phyloP scores from a whole-genome alignment of 2,113 vertebrate species.

The Antigone vipio region DNA sequence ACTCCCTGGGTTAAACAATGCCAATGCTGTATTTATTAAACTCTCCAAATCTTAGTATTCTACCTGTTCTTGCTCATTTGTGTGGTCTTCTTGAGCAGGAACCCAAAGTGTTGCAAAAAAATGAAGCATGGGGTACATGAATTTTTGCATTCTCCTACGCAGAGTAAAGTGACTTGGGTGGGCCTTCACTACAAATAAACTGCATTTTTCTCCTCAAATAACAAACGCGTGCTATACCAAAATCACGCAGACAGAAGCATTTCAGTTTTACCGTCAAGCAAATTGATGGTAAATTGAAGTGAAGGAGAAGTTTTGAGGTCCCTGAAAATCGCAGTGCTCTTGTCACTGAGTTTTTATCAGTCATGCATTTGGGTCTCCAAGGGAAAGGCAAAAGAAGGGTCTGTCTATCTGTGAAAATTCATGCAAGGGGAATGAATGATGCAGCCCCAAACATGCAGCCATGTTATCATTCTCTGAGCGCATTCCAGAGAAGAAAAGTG shows the following conservation, averaged over 20 bases:
- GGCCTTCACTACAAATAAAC: neutral
- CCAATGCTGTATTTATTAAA: neutral
- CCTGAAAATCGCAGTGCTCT: neutral
- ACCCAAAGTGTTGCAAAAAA: neutral
- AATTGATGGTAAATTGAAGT: neutral
- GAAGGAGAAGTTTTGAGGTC: neutral
- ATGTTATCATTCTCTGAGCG: neutral
- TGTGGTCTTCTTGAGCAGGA: neutral
- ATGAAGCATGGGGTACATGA: neutral
- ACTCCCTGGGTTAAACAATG: neutral
- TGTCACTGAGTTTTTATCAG: neutral
- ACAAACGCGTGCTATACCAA: neutral
- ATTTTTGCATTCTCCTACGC: neutral
- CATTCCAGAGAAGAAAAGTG: neutral
- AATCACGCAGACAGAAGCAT: neutral
- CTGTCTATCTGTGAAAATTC: neutral
- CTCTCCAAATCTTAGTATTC: neutral
- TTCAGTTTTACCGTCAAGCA: neutral
- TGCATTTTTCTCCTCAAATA: neutral
- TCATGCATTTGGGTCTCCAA: neutral
- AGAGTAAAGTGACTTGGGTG: neutral
- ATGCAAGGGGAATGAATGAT: neutral
- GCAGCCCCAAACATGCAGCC: neutral
- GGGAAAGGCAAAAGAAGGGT: neutral
- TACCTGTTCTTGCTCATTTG: neutral